These are phyloP conservation scores for Eumeta japonica DNA, from an alignment of 1,140 invertebrate species.

Conservation along the genomic window DNA sequence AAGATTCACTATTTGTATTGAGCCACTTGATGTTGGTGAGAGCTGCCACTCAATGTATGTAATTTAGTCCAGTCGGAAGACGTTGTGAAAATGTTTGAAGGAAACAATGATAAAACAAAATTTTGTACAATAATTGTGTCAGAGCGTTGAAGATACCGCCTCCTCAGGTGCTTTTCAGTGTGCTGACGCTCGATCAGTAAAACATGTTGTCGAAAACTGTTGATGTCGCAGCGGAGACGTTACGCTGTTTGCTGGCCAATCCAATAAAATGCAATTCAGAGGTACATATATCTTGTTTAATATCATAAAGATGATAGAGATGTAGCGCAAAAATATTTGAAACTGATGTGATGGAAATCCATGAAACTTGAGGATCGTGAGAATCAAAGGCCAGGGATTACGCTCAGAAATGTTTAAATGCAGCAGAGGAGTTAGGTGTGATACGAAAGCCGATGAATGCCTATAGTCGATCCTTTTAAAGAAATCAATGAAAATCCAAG, in stretches of 20 bases:
- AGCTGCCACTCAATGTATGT: conserved; percentile 86
- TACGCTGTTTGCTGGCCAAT: conserved; percentile 79
- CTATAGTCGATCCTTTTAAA: too few species aligned
- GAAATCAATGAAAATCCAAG: conserved; percentile 15
- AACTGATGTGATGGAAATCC: conserved; percentile 84
- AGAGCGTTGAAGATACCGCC: conserved; percentile 86
- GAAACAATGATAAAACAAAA: conserved; percentile 88
- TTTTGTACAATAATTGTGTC: conserved; percentile 76
- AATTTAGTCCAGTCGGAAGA: conserved; percentile 86
- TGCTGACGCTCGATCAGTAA: conserved; percentile 77
- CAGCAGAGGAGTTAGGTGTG: conserved; percentile 76
- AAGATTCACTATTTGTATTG: conserved; percentile 91
- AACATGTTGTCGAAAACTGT: conserved; percentile 77
- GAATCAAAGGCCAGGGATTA: conserved; percentile 64
- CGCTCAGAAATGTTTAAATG: conserved; percentile 70
- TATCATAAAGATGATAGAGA: conserved; percentile 75
- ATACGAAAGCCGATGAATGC: conserved; percentile 73
- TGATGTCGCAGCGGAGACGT: conserved; percentile 70
- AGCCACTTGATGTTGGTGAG: conserved; percentile 82
- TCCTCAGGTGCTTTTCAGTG: conserved; percentile 82
- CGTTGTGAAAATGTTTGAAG: conserved; percentile 76
- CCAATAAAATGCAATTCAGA: conserved; percentile 80
- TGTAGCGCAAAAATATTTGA: conserved; percentile 79
- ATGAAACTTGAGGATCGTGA: conserved; percentile 67
- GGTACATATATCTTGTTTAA: conserved; percentile 80